Evolutionary conservation across 2,113 vertebrate species (phyloP).

Genomic region (Solenodon paradoxus): DNA sequence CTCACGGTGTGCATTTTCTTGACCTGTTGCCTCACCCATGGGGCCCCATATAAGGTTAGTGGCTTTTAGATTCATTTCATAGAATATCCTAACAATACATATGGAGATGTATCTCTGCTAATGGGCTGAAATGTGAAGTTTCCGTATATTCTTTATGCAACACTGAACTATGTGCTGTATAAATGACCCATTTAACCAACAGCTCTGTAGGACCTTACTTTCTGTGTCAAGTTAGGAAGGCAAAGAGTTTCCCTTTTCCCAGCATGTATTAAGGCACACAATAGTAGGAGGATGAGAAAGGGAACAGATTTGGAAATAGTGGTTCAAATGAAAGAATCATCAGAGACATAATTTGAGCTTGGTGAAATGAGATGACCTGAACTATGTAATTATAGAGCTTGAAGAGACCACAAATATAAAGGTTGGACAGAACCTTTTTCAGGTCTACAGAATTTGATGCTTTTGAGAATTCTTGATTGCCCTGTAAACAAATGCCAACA

Average conservation of each 20-base stretch:
- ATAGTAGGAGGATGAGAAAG: not conserved
- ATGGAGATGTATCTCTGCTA: not conserved
- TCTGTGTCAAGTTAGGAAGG: not conserved
- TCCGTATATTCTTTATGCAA: constrained; percentile 10
- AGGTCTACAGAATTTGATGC: not conserved
- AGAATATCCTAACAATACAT: not conserved
- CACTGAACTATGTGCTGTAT: not conserved
- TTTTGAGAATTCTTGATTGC: not conserved
- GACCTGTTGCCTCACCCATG: not conserved
- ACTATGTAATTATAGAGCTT: not conserved
- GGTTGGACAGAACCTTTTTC: fast-evolving
- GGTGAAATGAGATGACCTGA: not conserved
- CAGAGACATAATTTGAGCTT: not conserved
- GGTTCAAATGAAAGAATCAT: not conserved
- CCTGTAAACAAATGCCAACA: not conserved
- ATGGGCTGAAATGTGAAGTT: constrained; percentile 22
- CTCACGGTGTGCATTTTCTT: not conserved
- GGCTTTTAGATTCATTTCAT: not conserved
- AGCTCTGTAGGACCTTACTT: not conserved
- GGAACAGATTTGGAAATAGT: not conserved
- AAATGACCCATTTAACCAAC: not conserved
- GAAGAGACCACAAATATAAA: not conserved
- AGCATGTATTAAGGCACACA: not conserved
- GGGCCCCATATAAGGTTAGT: not conserved
- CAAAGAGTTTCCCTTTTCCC: not conserved